A percentile compares a stretch with the other conserved stretches of the same genome.
Conservation (phyloP, 2,888 invertebrate genomes). For the Drosophila phalerata region DNA sequence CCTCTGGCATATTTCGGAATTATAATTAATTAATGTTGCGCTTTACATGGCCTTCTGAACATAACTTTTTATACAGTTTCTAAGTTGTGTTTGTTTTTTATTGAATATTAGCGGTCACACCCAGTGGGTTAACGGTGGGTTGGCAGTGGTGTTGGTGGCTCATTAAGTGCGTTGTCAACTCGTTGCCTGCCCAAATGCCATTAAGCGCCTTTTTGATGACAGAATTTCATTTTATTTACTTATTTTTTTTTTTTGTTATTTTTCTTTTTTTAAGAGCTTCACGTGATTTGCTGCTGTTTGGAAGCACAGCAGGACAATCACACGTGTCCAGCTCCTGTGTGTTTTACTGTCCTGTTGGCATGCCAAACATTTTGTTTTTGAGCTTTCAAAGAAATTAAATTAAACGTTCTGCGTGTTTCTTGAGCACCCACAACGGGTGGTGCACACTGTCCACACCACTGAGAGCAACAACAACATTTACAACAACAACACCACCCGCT, state of each 20-base stretch:
- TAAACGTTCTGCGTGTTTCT: constrained; percentile 81
- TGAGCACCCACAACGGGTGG: constrained; percentile 47
- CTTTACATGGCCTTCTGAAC: constrained; percentile 70
- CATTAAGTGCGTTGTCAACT: constrained; percentile 75
- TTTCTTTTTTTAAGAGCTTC: constrained; percentile 47
- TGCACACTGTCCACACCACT: constrained; percentile 20
- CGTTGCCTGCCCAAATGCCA: constrained; percentile 80
- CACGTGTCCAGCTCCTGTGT: constrained; percentile 59
- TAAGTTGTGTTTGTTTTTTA: constrained; percentile 45
- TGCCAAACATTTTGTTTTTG: constrained; percentile 72
- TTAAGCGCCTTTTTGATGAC: constrained; percentile 82
- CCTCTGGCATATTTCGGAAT: constrained; percentile 33
- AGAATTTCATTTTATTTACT: constrained; percentile 60
- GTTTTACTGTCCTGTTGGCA: constrained; percentile 57
- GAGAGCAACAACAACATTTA: constrained; percentile 5
- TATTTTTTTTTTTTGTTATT: neutral
- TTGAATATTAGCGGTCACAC: constrained; percentile 73
- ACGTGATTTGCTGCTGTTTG: constrained; percentile 72
- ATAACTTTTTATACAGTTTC: constrained; percentile 54
- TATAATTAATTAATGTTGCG: constrained; percentile 73
- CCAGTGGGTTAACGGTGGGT: constrained; percentile 34
- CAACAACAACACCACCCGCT: constrained; percentile 3
- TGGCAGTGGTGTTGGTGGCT: constrained; percentile 27
- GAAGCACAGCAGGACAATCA: constrained; percentile 50
- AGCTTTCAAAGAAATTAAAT: constrained; percentile 82